Evolutionary conservation across 2,797 vertebrate species (phyloP).

Genomic region (Lacerta viridis): DNA sequence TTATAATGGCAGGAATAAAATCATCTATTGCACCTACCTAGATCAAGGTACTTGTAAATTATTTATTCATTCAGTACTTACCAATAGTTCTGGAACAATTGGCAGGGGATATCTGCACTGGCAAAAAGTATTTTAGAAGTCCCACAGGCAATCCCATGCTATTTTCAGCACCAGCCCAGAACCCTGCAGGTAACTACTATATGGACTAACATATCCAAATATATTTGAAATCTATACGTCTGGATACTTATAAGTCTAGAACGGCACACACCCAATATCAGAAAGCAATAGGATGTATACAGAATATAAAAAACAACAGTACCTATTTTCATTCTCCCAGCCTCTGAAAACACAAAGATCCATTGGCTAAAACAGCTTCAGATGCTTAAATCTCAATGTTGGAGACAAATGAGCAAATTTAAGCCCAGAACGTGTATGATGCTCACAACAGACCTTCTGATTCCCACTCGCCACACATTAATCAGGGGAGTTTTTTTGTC

Average conservation of each 20-base stretch:
- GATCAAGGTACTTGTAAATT: background rate
- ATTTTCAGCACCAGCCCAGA: background rate
- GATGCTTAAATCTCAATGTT: background rate
- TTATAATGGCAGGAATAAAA: background rate
- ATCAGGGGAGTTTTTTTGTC: background rate
- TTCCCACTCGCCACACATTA: background rate
- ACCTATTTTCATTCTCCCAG: conserved; percentile 25
- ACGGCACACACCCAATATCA: background rate
- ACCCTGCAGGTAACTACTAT: background rate
- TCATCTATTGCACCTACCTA: background rate
- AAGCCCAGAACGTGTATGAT: no score
- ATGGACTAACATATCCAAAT: background rate
- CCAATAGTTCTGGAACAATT: background rate
- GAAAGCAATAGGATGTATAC: background rate
- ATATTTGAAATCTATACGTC: background rate
- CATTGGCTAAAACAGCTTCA: background rate
- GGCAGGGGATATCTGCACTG: background rate
- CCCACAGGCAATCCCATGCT: background rate
- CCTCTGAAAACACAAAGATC: conserved; percentile 21
- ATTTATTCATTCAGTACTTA: background rate
- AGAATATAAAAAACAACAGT: background rate
- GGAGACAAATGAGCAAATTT: background rate
- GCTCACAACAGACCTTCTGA: background rate
- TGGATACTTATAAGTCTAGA: background rate
- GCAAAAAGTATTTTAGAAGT: background rate